Evolutionary conservation across 2,888 invertebrate species (phyloP).

Genomic region (Hybos culiciformis): DNA sequence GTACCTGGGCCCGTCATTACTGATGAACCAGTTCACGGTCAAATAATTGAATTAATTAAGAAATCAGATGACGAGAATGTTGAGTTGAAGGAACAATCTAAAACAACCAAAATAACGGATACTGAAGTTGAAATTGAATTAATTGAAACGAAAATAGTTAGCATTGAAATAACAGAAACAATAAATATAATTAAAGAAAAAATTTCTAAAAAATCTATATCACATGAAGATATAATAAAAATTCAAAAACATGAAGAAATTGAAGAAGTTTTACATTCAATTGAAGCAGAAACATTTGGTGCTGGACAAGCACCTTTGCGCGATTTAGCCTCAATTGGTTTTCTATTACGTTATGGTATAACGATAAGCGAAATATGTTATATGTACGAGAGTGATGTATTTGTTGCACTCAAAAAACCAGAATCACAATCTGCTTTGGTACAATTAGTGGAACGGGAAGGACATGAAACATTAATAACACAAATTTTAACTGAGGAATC

Average conservation of each 20-base stretch:
- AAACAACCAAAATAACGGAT: conserved; percentile 2
- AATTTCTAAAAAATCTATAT: conserved; percentile 31
- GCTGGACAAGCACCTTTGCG: conserved; percentile 63
- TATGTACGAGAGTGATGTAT: conserved; percentile 63
- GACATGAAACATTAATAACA: conserved; percentile 65
- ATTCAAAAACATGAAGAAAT: conserved; percentile 56
- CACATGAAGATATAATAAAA: conserved; percentile 41
- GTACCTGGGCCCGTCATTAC: conserved; percentile 38
- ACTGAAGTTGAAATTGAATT: conserved; percentile 21
- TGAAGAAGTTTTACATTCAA: conserved; percentile 55
- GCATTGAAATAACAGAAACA: conserved; percentile 37
- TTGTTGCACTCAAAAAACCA: conserved; percentile 64
- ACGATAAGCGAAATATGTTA: conserved; percentile 62
- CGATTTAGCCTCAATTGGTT: conserved; percentile 71
- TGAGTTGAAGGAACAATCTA: conserved; percentile 6
- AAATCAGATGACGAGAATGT: conserved; percentile 9
- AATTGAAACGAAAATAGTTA: conserved; percentile 22
- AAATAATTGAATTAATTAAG: conserved; percentile 22
- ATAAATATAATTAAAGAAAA: conserved; percentile 36
- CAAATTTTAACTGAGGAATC: conserved; percentile 72
- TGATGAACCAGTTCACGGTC: conserved; percentile 35
- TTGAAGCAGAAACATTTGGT: conserved; percentile 66
- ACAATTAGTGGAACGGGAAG: conserved; percentile 69
- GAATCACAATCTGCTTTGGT: conserved; percentile 76
- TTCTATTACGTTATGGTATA: conserved; percentile 60